Conservation (phyloP, 2,113 vertebrate genomes). For the Ciconia stormi region DNA sequence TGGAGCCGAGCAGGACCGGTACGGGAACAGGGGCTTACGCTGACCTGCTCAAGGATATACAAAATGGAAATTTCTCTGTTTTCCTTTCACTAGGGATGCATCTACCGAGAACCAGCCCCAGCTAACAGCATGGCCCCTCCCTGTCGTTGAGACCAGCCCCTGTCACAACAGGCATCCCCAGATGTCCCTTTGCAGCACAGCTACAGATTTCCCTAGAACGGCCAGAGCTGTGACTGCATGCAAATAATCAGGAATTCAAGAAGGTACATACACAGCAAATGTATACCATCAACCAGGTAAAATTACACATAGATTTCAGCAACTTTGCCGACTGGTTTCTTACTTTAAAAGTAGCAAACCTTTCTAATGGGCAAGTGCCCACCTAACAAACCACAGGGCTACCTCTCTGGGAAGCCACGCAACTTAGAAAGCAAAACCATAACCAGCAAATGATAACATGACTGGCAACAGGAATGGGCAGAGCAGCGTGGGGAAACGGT, state of each 20-base stretch:
- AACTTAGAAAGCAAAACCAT: background rate
- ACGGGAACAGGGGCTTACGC: fast-evolving
- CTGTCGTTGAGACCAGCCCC: background rate
- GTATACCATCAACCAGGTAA: background rate
- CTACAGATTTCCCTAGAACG: background rate
- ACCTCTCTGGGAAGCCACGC: background rate
- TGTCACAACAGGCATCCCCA: background rate
- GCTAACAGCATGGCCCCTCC: background rate
- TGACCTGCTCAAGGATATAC: background rate
- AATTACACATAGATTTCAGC: background rate
- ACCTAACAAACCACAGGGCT: background rate
- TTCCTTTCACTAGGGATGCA: background rate
- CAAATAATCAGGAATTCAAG: background rate
- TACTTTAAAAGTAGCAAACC: background rate
- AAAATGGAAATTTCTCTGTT: background rate
- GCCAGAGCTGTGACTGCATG: background rate
- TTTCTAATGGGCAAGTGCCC: background rate
- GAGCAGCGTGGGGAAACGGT: background rate
- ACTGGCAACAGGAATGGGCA: background rate
- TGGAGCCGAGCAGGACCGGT: background rate
- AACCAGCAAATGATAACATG: fast-evolving
- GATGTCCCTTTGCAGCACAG: background rate
- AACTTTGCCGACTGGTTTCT: background rate
- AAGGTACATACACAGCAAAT: background rate
- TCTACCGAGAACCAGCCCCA: background rate